A percentile compares a stretch with the other conserved stretches of the same genome.
These are phyloP conservation scores for Oithona nana DNA, from an alignment of 2,888 invertebrate genomes.

Conservation along the genomic window DNA sequence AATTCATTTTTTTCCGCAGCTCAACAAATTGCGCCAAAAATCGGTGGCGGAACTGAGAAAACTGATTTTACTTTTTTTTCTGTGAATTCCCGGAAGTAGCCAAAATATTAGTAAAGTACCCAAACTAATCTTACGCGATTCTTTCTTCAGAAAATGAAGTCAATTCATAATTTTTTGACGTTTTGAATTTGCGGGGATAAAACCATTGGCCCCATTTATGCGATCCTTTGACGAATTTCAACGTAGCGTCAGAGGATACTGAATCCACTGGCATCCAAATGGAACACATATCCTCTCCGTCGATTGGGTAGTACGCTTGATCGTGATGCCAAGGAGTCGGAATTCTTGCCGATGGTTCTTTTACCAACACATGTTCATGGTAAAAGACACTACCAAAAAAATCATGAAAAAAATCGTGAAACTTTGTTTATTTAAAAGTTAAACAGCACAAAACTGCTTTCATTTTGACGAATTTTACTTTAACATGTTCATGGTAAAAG, in stretches of 20 bases:
- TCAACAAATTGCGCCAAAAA: too few species aligned
- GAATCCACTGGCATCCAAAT: conserved; percentile 26
- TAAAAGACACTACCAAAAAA: conserved; percentile 21
- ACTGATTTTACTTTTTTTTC: too few species aligned
- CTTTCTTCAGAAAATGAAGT: conserved; percentile 17
- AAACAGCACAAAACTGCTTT: too few species aligned
- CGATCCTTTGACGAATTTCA: conserved; percentile 24
- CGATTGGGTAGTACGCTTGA: conserved; percentile 24
- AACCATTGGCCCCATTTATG: conserved; percentile 24
- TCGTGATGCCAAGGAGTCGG: background rate
- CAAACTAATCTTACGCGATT: conserved; percentile 23
- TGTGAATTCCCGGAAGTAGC: too few species aligned
- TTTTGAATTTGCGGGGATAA: conserved; percentile 24
- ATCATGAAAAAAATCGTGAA: conserved; percentile 22
- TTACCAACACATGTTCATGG: conserved; percentile 25
- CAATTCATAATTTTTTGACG: conserved; percentile 21
- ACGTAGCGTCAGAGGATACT: conserved; percentile 22
- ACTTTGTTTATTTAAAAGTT: too few species aligned
- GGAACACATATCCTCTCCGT: conserved; percentile 23
- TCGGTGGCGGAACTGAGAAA: too few species aligned
- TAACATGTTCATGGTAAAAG: conserved; percentile 25
- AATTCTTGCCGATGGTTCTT: conserved; percentile 21
- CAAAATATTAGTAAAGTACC: too few species aligned
- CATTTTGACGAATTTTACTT: too few species aligned
- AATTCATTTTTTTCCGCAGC: too few species aligned